Evolutionary conservation across 2,888 invertebrate species (phyloP), one percentile per base, ranked within the genome.

Genomic region (Amphipoea oculea): DNA sequence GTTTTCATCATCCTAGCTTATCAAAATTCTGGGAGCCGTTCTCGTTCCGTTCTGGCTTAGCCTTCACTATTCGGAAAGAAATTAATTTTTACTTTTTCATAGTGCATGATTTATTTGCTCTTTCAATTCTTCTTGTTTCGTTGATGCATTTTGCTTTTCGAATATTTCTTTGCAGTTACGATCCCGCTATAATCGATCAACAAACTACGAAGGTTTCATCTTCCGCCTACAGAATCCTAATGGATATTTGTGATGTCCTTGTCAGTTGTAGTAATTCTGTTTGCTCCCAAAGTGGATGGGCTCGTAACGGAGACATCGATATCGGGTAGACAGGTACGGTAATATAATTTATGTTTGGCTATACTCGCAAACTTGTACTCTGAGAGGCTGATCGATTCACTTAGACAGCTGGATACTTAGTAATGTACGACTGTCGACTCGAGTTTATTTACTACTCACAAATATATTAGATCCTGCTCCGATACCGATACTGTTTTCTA

Each of bases 281-380:
- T 90, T 89, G 80, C 82, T 86, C 51, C 79, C 76, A 84, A 87
- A 84, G 86, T 86, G 85, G 84, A 83, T 85, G 70, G 83, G 76
- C 76, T 79, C 84, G 84, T 88, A 88, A 86, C 73, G 85, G 86
- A 87, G 88, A 90, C 86, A 84, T 84, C 65, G 84, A 86, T 86
- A 88, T 87, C 89, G 74, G 86, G 88, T 86, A 89, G 89, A 82
- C 81, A 89, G 85, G 87, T 87, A 86, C 78, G 78, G 88, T 91
- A 92, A 92, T 92, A 86, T 89, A 89, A 92, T 92, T 92, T 92
- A 85, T 88, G 87, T 90, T 87, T 88, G 87, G 86, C 86, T 88
- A 88, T 75, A 75, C 84, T 86, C 81, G 77, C 83, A 75, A 88
- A 89, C 86, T 89, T 89, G 80, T 84, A 70, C 84, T 79, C 84